Evolutionary conservation across 1,140 invertebrate species (phyloP).

Genomic region (Drosophila bipectinata): DNA sequence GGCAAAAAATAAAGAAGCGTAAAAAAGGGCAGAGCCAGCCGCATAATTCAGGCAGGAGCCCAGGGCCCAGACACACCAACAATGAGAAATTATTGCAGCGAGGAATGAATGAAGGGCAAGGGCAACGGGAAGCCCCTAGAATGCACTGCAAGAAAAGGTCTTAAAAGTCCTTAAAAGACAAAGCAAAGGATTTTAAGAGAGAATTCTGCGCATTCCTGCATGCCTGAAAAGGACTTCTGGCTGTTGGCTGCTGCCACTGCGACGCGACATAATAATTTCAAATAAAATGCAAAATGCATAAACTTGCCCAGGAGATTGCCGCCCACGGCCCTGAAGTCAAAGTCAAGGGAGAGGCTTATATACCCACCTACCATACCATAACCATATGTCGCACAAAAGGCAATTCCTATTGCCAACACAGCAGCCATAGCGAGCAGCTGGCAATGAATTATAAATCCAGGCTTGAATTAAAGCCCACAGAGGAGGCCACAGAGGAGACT

Average conservation of each 20-base stretch:
- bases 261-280: slow-evolving; percentile 81
- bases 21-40: slow-evolving; percentile 35
- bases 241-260: slow-evolving; percentile 26
- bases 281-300: slow-evolving; percentile 83
- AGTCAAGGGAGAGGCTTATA: slow-evolving; percentile 22
- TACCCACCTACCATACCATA: background rate
- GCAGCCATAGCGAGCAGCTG: slow-evolving; percentile 41
- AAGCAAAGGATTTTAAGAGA: slow-evolving; percentile 1
- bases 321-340: slow-evolving; percentile 55
- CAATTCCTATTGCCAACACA: slow-evolving; percentile 34
- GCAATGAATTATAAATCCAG: slow-evolving; percentile 82
- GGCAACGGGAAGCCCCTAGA: slow-evolving; percentile 3
- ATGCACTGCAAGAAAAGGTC: slow-evolving; percentile 4
- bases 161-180: background rate
- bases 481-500: slow-evolving; percentile 1
- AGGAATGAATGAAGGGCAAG: slow-evolving; percentile 14
- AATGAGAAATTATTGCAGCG: slow-evolving; percentile 74
- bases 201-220: slow-evolving; percentile 51
- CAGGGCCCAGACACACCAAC: slow-evolving; percentile 43
- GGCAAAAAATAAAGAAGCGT: slow-evolving; percentile 5
- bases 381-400: slow-evolving; percentile 9
- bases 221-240: slow-evolving; percentile 17
- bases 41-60: slow-evolving; percentile 51
- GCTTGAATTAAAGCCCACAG: slow-evolving; percentile 77
- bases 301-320: slow-evolving; percentile 59